Conservation (phyloP, 2,888 invertebrate genomes). For the Rhopalosiphum nymphaeae region DNA sequence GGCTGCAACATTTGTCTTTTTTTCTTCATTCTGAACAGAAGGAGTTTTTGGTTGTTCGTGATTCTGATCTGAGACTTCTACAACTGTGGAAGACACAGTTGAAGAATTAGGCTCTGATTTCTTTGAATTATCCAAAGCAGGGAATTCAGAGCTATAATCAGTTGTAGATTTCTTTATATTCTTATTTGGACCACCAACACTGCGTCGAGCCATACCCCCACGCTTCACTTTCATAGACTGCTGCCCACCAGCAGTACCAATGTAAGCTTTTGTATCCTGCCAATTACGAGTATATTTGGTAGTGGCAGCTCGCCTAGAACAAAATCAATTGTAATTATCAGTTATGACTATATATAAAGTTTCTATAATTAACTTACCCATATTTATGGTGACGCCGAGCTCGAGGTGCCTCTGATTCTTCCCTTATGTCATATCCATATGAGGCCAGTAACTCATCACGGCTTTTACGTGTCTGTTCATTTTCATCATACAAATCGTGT, state of each 20-base stretch:
- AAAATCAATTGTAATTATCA: constrained; percentile 50
- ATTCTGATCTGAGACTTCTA: neutral
- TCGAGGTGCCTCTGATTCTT: constrained; percentile 91
- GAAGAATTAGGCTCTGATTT: neutral
- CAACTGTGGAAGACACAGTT: neutral
- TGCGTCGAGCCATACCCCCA: neutral
- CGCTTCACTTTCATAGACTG: constrained; percentile 15
- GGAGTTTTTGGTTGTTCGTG: neutral
- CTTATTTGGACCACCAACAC: neutral
- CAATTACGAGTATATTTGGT: constrained; percentile 89
- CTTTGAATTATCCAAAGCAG: neutral
- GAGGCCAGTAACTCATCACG: constrained; percentile 85
- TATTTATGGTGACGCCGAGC: constrained; percentile 88
- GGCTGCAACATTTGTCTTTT: neutral
- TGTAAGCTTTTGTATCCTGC: constrained; percentile 92
- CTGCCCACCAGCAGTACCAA: constrained; percentile 45
- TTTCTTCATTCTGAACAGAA: constrained; percentile 2
- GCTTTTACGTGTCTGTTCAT: constrained; percentile 87
- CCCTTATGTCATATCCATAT: constrained; percentile 95
- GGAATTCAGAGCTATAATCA: constrained; percentile 29
- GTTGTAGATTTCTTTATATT: constrained; percentile 17
- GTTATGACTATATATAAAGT: constrained; percentile 53
- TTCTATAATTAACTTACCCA: constrained; percentile 75
- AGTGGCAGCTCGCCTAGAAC: constrained; percentile 84
- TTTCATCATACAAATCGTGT: constrained; percentile 88